Conservation (phyloP, 2,797 vertebrate genomes). For the Trachops cirrhosus region DNA sequence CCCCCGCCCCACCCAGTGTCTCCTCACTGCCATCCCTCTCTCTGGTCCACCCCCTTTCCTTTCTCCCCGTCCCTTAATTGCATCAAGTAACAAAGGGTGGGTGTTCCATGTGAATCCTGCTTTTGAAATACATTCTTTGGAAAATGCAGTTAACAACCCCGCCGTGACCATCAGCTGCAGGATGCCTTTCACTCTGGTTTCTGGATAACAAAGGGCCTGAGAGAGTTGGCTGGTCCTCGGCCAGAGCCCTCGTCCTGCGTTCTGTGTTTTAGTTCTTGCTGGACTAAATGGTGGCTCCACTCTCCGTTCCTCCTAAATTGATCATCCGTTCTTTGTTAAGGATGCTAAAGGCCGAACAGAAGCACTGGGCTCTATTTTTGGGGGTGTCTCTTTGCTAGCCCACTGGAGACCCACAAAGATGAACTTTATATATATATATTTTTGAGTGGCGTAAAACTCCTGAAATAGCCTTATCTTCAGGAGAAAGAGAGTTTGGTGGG, state of each 20-base stretch:
- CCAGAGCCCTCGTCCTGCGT: fast-evolving
- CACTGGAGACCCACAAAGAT: neutral
- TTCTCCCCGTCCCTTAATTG: neutral
- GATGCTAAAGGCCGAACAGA: neutral
- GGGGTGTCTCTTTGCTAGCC: neutral
- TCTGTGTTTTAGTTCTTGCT: too few relatives aligned
- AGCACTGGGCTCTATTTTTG: fast-evolving
- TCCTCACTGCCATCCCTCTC: neutral
- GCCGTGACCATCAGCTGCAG: fast-evolving
- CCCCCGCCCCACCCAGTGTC: fast-evolving
- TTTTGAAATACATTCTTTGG: neutral
- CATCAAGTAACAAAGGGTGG: neutral
- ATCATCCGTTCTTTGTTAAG: neutral
- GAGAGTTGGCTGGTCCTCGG: fast-evolving
- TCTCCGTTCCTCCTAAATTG: neutral
- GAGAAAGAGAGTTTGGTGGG: neutral
- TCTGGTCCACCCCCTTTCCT: neutral
- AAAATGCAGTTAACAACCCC: neutral
- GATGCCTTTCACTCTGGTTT: neutral
- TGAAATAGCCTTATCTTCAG: neutral
- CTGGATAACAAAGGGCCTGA: neutral
- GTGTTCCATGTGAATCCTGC: neutral
- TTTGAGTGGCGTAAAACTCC: neutral
- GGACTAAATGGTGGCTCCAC: neutral
- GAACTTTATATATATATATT: neutral